Evolutionary conservation across 2,797 vertebrate species (phyloP), one percentile per base, ranked within the genome.

Genomic region (Hafferia zeledoni): DNA sequence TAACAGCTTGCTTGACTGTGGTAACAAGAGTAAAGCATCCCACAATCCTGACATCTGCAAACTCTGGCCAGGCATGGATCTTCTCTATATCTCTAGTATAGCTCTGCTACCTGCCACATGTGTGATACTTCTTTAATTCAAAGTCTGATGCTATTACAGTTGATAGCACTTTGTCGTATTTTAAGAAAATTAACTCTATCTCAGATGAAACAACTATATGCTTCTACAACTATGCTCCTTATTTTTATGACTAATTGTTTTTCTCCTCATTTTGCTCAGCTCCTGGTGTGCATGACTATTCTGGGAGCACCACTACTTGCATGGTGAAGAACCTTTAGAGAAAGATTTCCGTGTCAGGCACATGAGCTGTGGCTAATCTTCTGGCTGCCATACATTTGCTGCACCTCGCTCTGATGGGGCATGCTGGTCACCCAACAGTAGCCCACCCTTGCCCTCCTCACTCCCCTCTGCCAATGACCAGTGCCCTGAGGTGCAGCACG

Each of bases 1-100:
- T 95, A 95, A 77, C 46, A 83, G 63, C 89, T 95, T 94, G n/a
- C 57, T 93, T 86, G 82, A 59, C 81, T 82, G 65, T 70, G 70
- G 52, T 84, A 87, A 93, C 15, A 13, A 93, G 89, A 92, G 78
- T 47, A 75, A 91, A 96, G 91, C 52, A 75, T 83, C 80, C 83
- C 91, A 79, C 47, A 50, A 50, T 82, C 87, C 75, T 87, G 68
- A 87, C 27, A 27, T 82, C 93, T 35, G 8, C 11, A 81, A 89
- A 75, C 53, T 59, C 75, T 77, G 80, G 67, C 64, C 22, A 17
- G 55, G 37, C 59, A 35, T 53, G 56, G 44, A 2, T 4, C 2
- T 50, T 63, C n/a, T 30, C 23, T 46, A 0, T 7, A 8, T 28
- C 15, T 23, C 14, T 7, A 4, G 15, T 60, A 49, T 17, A 60